These are phyloP conservation scores for Allolobophora icterica DNA, from an alignment of 2,888 invertebrate genomes.

Conservation along the genomic window DNA sequence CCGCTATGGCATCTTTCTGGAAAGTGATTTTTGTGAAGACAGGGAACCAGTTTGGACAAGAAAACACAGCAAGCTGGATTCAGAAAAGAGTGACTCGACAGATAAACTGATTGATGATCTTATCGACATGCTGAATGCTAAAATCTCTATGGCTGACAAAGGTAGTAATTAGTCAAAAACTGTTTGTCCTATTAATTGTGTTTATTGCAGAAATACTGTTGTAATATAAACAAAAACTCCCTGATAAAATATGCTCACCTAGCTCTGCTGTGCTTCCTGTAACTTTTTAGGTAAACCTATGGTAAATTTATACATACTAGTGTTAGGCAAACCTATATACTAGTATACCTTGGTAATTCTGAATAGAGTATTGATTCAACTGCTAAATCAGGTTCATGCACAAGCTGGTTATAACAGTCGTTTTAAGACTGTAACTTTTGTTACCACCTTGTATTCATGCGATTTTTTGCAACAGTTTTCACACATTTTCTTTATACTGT, in stretches of 20 bases:
- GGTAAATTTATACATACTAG: neutral
- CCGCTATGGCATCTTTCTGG: neutral
- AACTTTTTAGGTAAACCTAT: neutral
- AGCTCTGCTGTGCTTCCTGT: neutral
- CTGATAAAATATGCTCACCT: neutral
- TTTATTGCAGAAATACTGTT: neutral
- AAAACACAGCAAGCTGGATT: neutral
- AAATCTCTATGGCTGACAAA: constrained; percentile 5
- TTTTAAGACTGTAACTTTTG: neutral
- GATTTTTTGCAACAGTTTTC: neutral
- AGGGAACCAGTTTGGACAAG: neutral
- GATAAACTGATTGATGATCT: constrained; percentile 27
- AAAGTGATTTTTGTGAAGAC: neutral
- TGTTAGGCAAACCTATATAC: too few relatives aligned
- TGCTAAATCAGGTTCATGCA: neutral
- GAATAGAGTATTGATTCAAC: neutral
- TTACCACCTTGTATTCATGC: too few relatives aligned
- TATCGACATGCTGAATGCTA: neutral
- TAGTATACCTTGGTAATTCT: neutral
- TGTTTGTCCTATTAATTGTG: neutral
- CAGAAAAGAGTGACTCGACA: neutral
- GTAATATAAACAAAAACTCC: neutral
- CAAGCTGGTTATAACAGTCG: neutral
- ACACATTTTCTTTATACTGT: neutral
- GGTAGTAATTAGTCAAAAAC: neutral